These are phyloP conservation scores for Drosophila atroscutellata DNA, from an alignment of 2,888 invertebrate genomes.

Conservation along the genomic window DNA sequence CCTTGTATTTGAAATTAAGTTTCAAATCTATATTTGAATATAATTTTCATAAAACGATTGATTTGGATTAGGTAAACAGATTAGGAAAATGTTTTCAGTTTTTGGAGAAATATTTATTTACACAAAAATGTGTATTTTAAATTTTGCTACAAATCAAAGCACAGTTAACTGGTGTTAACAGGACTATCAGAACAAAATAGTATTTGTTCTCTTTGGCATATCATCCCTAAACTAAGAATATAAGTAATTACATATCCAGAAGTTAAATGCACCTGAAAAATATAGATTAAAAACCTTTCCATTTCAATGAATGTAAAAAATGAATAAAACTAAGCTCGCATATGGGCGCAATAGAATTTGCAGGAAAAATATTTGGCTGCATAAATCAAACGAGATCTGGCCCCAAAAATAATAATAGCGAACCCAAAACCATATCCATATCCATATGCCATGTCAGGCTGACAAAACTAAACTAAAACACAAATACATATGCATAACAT, in stretches of 20 bases:
- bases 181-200: neutral
- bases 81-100: neutral
- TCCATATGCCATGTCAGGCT: conserved; percentile 63
- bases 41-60: neutral
- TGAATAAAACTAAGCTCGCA: conserved; percentile 1
- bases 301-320: conserved; percentile 2
- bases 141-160: neutral
- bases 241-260: conserved; percentile 1
- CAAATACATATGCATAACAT: conserved; percentile 77
- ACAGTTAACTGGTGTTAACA: neutral
- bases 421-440: conserved; percentile 57
- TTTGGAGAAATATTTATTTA: neutral
- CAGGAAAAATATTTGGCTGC: conserved; percentile 58
- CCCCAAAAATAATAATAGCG: conserved; percentile 40
- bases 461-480: conserved; percentile 79
- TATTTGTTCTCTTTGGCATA: neutral
- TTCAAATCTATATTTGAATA: neutral
- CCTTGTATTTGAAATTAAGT: neutral
- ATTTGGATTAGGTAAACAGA: neutral
- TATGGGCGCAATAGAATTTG: conserved; percentile 34
- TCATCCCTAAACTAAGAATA: neutral
- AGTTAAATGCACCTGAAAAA: conserved; percentile 1
- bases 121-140: neutral
- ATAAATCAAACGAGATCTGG: conserved; percentile 66
- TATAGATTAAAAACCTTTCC: conserved; percentile 1